Conservation (phyloP, 2,113 vertebrate genomes). For the Neopipo cinnamomea region DNA sequence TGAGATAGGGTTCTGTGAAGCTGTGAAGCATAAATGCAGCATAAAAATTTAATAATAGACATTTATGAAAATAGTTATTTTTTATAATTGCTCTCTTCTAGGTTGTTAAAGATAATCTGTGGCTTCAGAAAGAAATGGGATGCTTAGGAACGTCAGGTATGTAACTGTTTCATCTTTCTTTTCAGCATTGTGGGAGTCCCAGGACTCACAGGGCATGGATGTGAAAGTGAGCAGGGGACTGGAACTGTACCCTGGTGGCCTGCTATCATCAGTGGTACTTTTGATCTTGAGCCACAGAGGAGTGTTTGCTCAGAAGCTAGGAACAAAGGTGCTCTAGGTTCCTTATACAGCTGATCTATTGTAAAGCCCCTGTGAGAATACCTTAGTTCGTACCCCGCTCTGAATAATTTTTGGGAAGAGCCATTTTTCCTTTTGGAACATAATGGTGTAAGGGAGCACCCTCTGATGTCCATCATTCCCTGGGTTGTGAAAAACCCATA, state of each 20-base stretch:
- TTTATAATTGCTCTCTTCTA: neutral
- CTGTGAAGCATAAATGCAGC: neutral
- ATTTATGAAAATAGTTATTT: neutral
- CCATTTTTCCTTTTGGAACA: neutral
- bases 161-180: neutral
- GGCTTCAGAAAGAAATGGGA: neutral
- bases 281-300: neutral
- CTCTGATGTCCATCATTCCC: neutral
- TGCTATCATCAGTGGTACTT: neutral
- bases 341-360: neutral
- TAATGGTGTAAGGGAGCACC: neutral
- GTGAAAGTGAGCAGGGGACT: neutral
- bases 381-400: neutral
- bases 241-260: neutral
- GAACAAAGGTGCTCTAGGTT: neutral
- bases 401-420: neutral
- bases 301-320: neutral
- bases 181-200: neutral
- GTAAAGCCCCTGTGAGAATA: neutral
- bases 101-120: neutral
- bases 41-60: neutral
- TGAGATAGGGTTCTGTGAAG: neutral
- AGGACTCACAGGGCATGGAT: neutral
- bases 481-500: neutral
- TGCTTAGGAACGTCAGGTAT: constrained; percentile 18